phyloP scores from a whole-genome alignment of 1,140 invertebrate species.

The Ctenoplectra terminalis region DNA sequence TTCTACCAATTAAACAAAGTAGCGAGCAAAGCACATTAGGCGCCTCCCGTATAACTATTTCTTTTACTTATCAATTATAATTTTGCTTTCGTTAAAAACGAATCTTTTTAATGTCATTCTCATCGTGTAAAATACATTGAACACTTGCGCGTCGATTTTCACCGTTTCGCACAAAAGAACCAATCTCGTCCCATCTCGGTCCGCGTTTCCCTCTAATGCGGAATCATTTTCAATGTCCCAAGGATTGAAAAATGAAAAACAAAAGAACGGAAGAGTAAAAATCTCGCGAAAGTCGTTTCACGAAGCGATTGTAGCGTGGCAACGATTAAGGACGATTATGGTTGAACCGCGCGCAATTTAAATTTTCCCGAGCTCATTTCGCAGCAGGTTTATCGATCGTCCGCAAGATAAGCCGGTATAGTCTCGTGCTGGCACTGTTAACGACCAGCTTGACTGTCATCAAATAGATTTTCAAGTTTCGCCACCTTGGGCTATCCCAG shows the following conservation, averaged over 20 bases:
- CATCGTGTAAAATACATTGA: neutral
- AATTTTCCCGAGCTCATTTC: constrained; percentile 25
- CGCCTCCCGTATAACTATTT: too few species aligned
- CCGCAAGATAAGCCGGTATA: neutral
- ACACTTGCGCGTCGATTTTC: too few species aligned
- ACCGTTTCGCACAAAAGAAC: too few species aligned
- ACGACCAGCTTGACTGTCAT: neutral
- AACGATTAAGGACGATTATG: constrained; percentile 32
- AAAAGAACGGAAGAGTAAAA: neutral
- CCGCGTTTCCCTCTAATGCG: neutral
- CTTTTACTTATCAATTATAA: too few species aligned
- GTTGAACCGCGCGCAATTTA: constrained; percentile 21
- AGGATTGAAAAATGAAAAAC: too few species aligned
- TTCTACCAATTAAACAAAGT: neutral
- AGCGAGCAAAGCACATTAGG: neutral
- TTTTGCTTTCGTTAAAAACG: too few species aligned
- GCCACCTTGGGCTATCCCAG: constrained; percentile 20
- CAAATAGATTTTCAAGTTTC: constrained; percentile 25
- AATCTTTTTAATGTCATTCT: too few species aligned
- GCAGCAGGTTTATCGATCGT: constrained; percentile 46
- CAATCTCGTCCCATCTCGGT: neutral
- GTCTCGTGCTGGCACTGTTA: constrained; percentile 7
- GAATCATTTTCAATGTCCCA: neutral
- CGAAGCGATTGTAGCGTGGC: neutral
- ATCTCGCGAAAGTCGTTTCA: constrained; percentile 2